Evolutionary conservation across 1,140 invertebrate species (phyloP).

Genomic region (Hesperophylax magnus): DNA sequence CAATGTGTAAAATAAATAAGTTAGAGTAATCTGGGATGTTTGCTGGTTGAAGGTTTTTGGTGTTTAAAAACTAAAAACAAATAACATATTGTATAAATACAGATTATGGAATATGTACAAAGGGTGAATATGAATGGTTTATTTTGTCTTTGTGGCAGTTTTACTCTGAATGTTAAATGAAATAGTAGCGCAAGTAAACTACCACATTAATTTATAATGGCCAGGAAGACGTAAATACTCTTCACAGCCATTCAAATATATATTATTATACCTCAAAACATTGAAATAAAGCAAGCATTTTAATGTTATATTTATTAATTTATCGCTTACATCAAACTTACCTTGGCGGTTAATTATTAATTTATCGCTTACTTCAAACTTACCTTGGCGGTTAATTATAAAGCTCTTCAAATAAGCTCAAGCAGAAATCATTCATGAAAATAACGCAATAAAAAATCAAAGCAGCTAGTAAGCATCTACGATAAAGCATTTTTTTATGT

Average conservation of each 20-base stretch:
- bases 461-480: conserved; percentile 52
- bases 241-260: no score
- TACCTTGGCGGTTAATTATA: conserved; percentile 16
- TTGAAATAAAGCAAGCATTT: conserved; percentile 19
- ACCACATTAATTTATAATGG: not conserved
- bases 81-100: not conserved
- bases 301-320: conserved; percentile 18
- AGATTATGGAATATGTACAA: conserved; percentile 35
- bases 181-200: not conserved
- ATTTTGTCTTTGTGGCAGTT: no score
- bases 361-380: conserved; percentile 2
- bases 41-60: no score
- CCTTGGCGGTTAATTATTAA: conserved; percentile 4
- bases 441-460: conserved; percentile 46
- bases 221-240: no score
- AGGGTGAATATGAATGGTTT: no score
- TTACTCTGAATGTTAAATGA: no score
- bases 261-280: not conserved
- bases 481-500: conserved; percentile 27
- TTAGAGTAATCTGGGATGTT: no score
- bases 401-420: conserved; percentile 21
- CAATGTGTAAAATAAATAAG: no score
- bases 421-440: conserved; percentile 46
- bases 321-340: conserved; percentile 12
- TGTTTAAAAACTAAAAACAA: no score